phyloP scores from a whole-genome alignment of 2,888 invertebrate genomes.

The Lepidocyrtoides sp. region DNA sequence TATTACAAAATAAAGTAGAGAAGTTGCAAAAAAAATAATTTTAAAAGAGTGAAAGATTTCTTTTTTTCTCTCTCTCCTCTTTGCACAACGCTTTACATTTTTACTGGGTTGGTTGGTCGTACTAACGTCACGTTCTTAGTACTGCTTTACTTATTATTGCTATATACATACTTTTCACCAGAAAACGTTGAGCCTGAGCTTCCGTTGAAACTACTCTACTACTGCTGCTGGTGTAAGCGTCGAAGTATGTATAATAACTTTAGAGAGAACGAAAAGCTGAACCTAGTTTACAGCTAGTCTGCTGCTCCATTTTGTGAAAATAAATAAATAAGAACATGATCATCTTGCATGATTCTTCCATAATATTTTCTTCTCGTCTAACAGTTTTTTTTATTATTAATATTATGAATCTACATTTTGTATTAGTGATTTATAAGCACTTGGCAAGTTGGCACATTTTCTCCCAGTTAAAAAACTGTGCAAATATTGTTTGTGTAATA shows the following conservation, averaged over 20 bases:
- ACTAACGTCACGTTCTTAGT: conserved; percentile 68
- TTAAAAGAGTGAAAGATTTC: not conserved
- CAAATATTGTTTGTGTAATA: not conserved
- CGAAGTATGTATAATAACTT: not conserved
- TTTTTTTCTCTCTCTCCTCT: not conserved
- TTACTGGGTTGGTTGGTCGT: conserved; percentile 17
- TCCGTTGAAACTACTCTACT: conserved; percentile 16
- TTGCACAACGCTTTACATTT: not conserved
- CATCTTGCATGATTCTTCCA: not conserved
- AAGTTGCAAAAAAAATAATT: not conserved
- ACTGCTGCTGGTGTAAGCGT: not conserved
- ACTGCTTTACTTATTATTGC: too few relatives aligned
- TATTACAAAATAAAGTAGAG: conserved; percentile 7
- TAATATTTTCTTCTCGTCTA: not conserved
- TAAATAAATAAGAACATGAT: conserved; percentile 16
- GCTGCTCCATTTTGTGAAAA: too few relatives aligned
- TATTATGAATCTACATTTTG: conserved; percentile 72
- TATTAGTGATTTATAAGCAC: conserved; percentile 77
- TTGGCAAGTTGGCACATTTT: conserved; percentile 71
- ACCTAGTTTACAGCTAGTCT: too few relatives aligned
- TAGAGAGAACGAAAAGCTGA: not conserved
- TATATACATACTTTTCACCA: conserved; percentile 14
- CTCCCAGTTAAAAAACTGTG: not conserved
- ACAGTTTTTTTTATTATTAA: conserved; percentile 2
- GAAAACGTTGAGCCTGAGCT: conserved; percentile 1